Percentiles rank a stretch among this genome's conserved stretches.
Evolutionary conservation across 2,113 vertebrate species (phyloP).

Genomic region (Rhineura floridana): DNA sequence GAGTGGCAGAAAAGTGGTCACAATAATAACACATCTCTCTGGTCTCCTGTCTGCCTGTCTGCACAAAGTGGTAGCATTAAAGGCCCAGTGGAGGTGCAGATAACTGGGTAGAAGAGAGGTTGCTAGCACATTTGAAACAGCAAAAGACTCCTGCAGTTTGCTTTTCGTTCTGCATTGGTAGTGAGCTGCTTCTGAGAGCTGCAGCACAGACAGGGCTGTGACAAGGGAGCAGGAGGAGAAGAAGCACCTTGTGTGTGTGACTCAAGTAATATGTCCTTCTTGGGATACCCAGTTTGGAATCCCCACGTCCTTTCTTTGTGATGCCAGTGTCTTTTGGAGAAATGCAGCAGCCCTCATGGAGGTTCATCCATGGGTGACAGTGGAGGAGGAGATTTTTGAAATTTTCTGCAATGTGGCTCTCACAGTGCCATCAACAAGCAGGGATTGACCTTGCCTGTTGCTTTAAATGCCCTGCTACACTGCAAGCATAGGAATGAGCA

Average conservation of each 20-base stretch:
- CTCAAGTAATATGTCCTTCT: neutral
- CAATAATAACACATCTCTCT: neutral
- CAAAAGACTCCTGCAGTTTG: neutral
- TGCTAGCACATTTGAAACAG: neutral
- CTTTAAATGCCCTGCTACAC: constrained; percentile 65
- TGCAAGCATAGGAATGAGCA: constrained; percentile 68
- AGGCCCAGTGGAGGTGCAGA: neutral
- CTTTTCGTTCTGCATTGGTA: constrained; percentile 37
- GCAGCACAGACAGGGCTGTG: neutral
- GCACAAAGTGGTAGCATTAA: neutral
- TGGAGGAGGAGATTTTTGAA: constrained; percentile 27
- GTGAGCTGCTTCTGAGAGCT: neutral
- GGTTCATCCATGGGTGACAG: neutral
- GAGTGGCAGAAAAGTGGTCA: neutral
- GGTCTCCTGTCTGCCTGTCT: neutral
- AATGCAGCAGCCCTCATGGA: neutral
- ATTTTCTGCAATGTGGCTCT: constrained; percentile 52
- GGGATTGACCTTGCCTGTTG: constrained; percentile 60
- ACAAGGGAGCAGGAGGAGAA: neutral
- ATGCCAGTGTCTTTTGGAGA: neutral
- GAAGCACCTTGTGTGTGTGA: neutral
- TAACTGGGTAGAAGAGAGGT: neutral
- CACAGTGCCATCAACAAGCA: constrained; percentile 47
- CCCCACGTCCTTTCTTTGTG: neutral
- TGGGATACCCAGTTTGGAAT: neutral